Evolutionary conservation across 64 coral and sea anemone genomes (phyloP).

Genomic region (Catalaphyllia jardinei): DNA sequence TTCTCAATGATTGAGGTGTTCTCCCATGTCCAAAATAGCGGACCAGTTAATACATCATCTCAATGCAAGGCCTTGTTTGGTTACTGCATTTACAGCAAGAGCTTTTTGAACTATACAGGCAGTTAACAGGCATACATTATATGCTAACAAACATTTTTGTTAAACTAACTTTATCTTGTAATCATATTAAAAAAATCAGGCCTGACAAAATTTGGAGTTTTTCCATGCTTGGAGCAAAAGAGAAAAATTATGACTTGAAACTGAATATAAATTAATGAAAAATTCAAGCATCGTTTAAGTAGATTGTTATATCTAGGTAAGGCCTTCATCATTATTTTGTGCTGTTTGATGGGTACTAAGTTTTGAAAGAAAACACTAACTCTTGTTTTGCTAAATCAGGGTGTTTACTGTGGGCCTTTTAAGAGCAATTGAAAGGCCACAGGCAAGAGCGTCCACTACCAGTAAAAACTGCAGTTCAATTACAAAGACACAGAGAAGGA

Average conservation of each 20-base stretch:
- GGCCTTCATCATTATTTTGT: slow-evolving; percentile 32
- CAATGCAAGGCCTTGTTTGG: neutral
- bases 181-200: neutral
- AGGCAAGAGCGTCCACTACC: too few relatives aligned
- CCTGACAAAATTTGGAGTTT: neutral
- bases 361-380: neutral
- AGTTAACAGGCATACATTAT: slow-evolving; percentile 6
- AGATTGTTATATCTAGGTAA: slow-evolving; percentile 15
- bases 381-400: slow-evolving; percentile 36
- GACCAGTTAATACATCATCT: neutral
- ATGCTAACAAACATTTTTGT: slow-evolving; percentile 16
- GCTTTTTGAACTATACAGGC: neutral
- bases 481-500: too few relatives aligned
- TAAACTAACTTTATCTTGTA: slow-evolving; percentile 20
- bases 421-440: neutral
- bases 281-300: slow-evolving; percentile 9
- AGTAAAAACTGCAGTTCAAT: too few relatives aligned
- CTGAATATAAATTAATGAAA: slow-evolving; percentile 2
- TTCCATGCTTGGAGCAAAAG: slow-evolving; percentile 13
- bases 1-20: too few relatives aligned
- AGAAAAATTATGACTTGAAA: slow-evolving; percentile 25
- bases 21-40: slow-evolving; percentile 4
- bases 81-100: neutral
- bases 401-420: slow-evolving; percentile 57
- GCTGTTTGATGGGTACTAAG: slow-evolving; percentile 9